These are phyloP conservation scores for Montipora efflorescens DNA, from an alignment of 64 coral and sea anemone genomes.

Conservation along the genomic window DNA sequence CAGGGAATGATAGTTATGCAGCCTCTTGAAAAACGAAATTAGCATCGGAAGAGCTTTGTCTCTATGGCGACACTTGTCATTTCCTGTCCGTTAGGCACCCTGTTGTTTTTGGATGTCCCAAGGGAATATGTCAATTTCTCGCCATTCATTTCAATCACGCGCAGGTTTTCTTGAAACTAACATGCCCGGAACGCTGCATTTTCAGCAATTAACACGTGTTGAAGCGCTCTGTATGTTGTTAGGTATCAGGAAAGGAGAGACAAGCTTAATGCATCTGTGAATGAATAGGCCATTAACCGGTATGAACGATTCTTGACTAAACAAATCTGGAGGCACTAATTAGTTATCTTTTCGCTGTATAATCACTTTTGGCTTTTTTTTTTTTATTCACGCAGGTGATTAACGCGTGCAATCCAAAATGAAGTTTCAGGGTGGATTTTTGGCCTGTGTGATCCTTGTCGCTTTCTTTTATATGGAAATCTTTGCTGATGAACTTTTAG, in stretches of 20 bases:
- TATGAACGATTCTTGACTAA: conserved; percentile 64
- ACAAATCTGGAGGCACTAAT: conserved; percentile 64
- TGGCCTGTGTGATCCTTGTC: conserved; percentile 30
- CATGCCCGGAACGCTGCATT: conserved; percentile 12
- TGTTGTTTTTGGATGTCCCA: conserved; percentile 56
- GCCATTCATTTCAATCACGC: neutral
- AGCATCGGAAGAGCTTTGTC: conserved; percentile 84
- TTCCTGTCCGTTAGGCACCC: conserved; percentile 72
- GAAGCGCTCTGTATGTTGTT: neutral
- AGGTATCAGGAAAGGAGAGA: neutral
- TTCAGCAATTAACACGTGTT: conserved; percentile 22
- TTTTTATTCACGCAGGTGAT: conserved; percentile 62
- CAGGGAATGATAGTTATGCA: conserved; percentile 24
- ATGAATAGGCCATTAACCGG: conserved; percentile 23
- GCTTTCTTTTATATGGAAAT: neutral
- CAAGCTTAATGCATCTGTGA: neutral
- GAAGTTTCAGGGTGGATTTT: conserved; percentile 21
- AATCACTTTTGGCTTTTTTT: conserved; percentile 13
- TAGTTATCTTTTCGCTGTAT: conserved; percentile 61
- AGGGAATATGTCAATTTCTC: conserved; percentile 70
- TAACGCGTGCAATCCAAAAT: conserved; percentile 7
- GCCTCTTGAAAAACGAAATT: conserved; percentile 41
- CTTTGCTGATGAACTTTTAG: conserved; percentile 19
- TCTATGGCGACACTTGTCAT: conserved; percentile 85
- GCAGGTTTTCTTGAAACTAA: conserved; percentile 8